Evolutionary conservation across 92 coral and sea anemone species (phyloP), one percentile per base, ranked within the genome.

Genomic region (Parazoanthus darwini): DNA sequence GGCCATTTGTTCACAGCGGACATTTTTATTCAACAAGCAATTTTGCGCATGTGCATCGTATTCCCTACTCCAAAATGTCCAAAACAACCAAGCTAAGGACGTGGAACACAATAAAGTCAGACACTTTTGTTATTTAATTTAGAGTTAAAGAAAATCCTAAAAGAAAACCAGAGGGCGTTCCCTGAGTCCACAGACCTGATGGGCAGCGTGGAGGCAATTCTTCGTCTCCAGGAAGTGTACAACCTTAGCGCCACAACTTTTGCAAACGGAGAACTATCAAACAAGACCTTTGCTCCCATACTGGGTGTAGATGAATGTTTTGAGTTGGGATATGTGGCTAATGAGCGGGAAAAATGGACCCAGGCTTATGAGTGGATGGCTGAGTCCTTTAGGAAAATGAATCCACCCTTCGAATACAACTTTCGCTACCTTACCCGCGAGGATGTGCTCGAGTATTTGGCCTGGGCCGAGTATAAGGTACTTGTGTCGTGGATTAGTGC

Each of bases 401-500:
- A 94, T 59, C 89, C 93, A 29, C 96, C 95, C 0, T 91, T 88
- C 48, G 88, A 86, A 22, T 94, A 97, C 88, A 86, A 92, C 46
- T 84, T 71, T 29, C 94, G 98, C 42, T 88, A 91, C 71, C 74
- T 97, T 8, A 75, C 87, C 46, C 86, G 91, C 20, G 86, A 16
- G 35, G 92, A 92, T 13, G 88, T 94, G 15, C 85, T 92, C 25
- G 98, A 95, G 83, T 95, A 91, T 79, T 86, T 95, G 79, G 91
- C 99, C n/a, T 97, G 99, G 99, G 92, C 97, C n/a, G 98, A 97
- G 90, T 97, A 97, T 65, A 88, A 96, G 98, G 99, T 97, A 82
- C 23, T 54, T 15, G 59, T 54, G 59, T 1, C 42, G 42, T 39
- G 42, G 42, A 39, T 2, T 39, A 39, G 42, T 39, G 2, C 42